A percentile compares a stretch with the other conserved stretches of the same genome.
Conservation (phyloP, 2,888 invertebrate genomes). For the Lochmaea crataegi region DNA sequence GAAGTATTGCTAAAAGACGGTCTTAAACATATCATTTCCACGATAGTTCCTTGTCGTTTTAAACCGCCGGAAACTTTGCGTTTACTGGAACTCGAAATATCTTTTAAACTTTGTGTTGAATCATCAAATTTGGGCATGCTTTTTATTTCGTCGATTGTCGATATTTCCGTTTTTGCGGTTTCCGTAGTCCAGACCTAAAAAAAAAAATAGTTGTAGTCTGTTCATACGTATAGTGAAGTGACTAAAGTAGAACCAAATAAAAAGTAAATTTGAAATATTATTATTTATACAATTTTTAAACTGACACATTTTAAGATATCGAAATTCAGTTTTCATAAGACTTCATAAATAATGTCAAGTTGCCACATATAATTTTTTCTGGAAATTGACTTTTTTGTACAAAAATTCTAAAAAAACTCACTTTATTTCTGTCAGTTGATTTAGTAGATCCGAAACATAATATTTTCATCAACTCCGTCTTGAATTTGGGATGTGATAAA, state of each 20-base stretch:
- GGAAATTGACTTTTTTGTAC: too few relatives aligned
- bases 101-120: conserved; percentile 4
- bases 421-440: conserved; percentile 27
- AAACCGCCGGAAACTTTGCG: not conserved
- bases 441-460: conserved; percentile 23
- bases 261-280: too few relatives aligned
- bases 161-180: conserved; percentile 42
- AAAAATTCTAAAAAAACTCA: conserved; percentile 9
- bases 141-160: conserved; percentile 33
- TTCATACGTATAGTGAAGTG: not conserved
- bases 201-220: not conserved
- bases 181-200: conserved; percentile 60
- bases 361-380: too few relatives aligned
- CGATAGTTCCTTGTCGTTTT: conserved; percentile 30
- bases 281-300: too few relatives aligned
- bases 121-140: not conserved
- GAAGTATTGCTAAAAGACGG: conserved; percentile 68
- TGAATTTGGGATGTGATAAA: conserved; percentile 82
- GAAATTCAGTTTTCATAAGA: too few relatives aligned
- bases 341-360: too few relatives aligned
- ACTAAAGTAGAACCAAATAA: too few relatives aligned
- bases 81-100: not conserved
- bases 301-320: too few relatives aligned
- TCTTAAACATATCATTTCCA: conserved; percentile 57
- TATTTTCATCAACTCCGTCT: conserved; percentile 66